Evolutionary conservation across 1,140 invertebrate species (phyloP).

Genomic region (Drosophila sp.): DNA sequence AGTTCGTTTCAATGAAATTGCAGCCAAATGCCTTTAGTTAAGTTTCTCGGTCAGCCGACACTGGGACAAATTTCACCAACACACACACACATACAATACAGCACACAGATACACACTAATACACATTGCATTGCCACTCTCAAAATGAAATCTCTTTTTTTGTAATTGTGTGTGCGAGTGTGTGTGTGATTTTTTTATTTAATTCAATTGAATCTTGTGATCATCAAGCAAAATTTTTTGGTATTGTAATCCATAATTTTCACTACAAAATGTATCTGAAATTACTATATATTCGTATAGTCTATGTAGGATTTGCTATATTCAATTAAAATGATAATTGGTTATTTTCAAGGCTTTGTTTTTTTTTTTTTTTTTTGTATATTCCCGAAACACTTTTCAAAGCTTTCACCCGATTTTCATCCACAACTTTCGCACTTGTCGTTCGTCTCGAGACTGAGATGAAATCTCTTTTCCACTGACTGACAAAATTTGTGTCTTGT

Average conservation of each 20-base stretch:
- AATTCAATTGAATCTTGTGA: constrained; percentile 82
- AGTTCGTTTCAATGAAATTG: constrained; percentile 73
- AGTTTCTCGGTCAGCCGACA: constrained; percentile 76
- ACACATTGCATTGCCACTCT: constrained; percentile 45
- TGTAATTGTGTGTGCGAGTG: not conserved
- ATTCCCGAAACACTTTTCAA: not conserved
- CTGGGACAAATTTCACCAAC: constrained; percentile 29
- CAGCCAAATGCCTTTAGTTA: constrained; percentile 49
- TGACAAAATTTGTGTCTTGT: not conserved
- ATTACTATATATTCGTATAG: constrained; percentile 11
- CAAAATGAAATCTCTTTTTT: constrained; percentile 68
- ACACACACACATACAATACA: constrained; percentile 15
- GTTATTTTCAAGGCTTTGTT: constrained; percentile 15
- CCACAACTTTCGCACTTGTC: constrained; percentile 63
- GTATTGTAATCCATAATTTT: constrained; percentile 26
- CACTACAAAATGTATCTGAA: constrained; percentile 13
- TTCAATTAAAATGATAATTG: not conserved
- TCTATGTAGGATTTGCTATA: constrained; percentile 8
- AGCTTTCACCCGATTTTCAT: constrained; percentile 3
- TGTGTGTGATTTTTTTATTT: constrained; percentile 46
- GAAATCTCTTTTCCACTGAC: constrained; percentile 65
- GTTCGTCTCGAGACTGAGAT: constrained; percentile 70
- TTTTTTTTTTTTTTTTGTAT: not conserved
- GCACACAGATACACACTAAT: constrained; percentile 16
- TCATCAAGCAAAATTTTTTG: constrained; percentile 47